Evolutionary conservation across 2,113 vertebrate species (phyloP).

Genomic region (Platichthys flesus): DNA sequence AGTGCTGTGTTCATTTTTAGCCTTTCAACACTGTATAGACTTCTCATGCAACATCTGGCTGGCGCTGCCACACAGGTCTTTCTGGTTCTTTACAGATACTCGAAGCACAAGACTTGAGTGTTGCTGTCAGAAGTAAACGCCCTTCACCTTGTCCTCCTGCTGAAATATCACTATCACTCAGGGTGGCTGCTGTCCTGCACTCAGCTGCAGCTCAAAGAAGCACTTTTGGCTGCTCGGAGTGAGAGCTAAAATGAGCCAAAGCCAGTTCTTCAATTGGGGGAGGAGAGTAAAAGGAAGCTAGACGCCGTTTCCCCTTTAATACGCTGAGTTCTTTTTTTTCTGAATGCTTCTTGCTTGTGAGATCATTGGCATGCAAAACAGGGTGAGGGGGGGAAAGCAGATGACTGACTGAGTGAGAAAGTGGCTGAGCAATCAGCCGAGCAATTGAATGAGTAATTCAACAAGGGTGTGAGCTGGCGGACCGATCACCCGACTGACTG

Average conservation of each 20-base stretch:
- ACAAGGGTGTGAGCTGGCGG: constrained; percentile 22
- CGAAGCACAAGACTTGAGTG: background rate
- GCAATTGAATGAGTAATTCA: constrained; percentile 9
- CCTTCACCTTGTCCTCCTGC: background rate
- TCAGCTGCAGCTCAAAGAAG: constrained; percentile 26
- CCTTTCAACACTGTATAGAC: background rate
- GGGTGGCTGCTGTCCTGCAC: constrained; percentile 16
- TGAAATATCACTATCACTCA: constrained; percentile 20
- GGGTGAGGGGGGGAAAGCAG: background rate
- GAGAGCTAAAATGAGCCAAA: background rate
- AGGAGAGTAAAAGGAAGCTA: background rate
- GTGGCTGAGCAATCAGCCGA: background rate
- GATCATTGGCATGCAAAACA: background rate
- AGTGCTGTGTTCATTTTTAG: background rate
- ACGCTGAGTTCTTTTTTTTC: background rate
- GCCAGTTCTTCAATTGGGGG: background rate
- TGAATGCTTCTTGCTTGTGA: background rate
- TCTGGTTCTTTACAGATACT: constrained; percentile 4
- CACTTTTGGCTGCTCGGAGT: constrained; percentile 9
- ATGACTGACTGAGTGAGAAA: background rate
- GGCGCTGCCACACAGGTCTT: background rate
- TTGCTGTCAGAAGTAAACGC: background rate
- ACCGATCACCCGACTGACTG: constrained; percentile 44
- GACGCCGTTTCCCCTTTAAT: background rate
- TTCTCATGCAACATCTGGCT: constrained; percentile 6